Evolutionary conservation across 2,113 vertebrate species (phyloP).

Genomic region (Mirounga angustirostris): DNA sequence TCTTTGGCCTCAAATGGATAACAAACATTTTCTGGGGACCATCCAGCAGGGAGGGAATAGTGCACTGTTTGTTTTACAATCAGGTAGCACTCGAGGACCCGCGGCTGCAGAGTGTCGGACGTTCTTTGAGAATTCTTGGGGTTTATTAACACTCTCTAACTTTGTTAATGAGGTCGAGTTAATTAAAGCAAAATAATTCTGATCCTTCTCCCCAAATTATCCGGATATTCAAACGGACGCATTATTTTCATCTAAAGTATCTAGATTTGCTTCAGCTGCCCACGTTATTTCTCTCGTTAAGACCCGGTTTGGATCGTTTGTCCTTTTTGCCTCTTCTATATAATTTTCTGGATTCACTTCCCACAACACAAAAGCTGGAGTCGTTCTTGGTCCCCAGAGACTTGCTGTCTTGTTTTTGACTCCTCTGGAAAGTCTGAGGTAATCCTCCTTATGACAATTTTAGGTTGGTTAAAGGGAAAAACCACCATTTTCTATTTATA

Average conservation of each 20-base stretch:
- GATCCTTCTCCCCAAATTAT: background rate
- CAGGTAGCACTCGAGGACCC: background rate
- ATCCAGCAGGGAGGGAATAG: background rate
- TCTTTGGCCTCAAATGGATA: background rate
- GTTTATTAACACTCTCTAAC: background rate
- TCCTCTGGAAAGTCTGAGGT: conserved; percentile 35
- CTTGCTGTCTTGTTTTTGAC: background rate
- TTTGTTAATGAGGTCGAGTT: background rate
- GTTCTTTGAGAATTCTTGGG: background rate
- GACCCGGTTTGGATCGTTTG: rapidly evolving
- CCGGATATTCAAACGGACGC: background rate
- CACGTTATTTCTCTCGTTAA: background rate
- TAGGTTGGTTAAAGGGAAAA: conserved; percentile 45
- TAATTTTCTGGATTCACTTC: background rate
- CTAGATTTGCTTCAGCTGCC: background rate
- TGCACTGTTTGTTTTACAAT: background rate
- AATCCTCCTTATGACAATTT: conserved; percentile 29
- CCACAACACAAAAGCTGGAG: background rate
- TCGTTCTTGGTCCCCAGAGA: background rate
- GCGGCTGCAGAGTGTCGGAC: rapidly evolving
- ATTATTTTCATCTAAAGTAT: background rate
- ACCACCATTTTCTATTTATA: conserved; percentile 47
- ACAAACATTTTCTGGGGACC: background rate
- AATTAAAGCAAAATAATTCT: background rate
- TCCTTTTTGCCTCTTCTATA: background rate